Base-by-base conservation (phyloP, 2,113 vertebrate species). In the Lamprologus lemairii region DNA sequence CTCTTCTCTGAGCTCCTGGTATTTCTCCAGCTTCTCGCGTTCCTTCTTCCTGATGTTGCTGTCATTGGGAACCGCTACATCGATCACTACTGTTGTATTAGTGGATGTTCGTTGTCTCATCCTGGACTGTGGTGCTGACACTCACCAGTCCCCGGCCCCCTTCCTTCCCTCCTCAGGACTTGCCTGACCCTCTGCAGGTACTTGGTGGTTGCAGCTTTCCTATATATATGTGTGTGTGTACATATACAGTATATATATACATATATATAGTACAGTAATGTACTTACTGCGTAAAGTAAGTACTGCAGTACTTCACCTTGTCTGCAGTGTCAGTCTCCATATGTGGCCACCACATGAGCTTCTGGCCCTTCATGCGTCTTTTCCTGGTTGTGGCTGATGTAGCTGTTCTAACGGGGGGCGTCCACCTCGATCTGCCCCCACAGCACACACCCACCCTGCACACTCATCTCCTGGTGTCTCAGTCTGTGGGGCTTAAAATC, bases 181-280 rank as follows among this genome's bases (percentile, higher is more conserved):
- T 54, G 51, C 51, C 51, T 54, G 51, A 21, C 51, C 51, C 53
- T 13, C 53, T 54, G 53, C 53, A 23, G 53, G 53, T 54, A 54
- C 53, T 54, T 13, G 53, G 1, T 23, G n/a, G n/a, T 54, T 54
- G n/a, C 51, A 54, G 51, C 0, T 54, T 54, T 54, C n/a, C 10
- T 53, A 51, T 51, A 51, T 26, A 2, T 42, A 1, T 49, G 1
- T 51, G 0, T n/a, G 1, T 2, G 0, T 7, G 1, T 7, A 10
- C 0, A 4, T 53, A 6, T 6, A 42, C 17, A 51, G 19, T n/a
- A 53, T 1, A 49, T 54, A 11, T 53, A 2, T 21, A 53, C 5
- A 53, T 21, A 26, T 55, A 23, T 55, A 57, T 28, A 57, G 54
- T 57, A 57, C 54, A 28, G 12, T 57, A 57, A 57, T 28, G 23